Conservation (phyloP, 2,113 vertebrate species). For the Rhinogobius similis region DNA sequence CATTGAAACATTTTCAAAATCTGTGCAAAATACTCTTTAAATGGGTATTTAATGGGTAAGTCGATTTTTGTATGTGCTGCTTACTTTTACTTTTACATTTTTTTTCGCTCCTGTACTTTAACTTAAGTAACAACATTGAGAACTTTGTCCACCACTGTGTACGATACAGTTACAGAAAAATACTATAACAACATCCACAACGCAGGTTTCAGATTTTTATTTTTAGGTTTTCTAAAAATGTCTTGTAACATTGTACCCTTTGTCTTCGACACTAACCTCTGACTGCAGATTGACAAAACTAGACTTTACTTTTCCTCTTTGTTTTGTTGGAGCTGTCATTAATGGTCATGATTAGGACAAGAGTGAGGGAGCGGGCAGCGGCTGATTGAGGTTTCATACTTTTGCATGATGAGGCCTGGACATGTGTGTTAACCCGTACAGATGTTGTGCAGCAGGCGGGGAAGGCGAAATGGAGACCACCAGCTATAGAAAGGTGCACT, state of each 20-base stretch:
- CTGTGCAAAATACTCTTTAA: too few species aligned
- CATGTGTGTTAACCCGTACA: conserved; percentile 22
- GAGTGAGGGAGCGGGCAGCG: conserved; percentile 55
- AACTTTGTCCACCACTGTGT: too few species aligned
- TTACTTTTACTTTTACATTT: too few species aligned
- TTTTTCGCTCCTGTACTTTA: too few species aligned
- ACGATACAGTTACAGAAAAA: too few species aligned
- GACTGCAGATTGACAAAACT: background rate
- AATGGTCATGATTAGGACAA: conserved; percentile 69
- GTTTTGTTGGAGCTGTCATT: conserved; percentile 66
- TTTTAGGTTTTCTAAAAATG: too few species aligned
- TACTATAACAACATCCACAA: too few species aligned
- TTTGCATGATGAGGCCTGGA: conserved; percentile 20
- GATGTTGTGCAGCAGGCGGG: conserved; percentile 50
- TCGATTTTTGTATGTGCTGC: too few species aligned
- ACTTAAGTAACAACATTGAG: too few species aligned
- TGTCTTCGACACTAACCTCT: too few species aligned
- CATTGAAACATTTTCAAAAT: too few species aligned
- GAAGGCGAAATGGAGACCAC: conserved; percentile 62
- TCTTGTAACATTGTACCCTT: background rate
- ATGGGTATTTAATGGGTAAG: too few species aligned
- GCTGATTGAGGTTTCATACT: conserved; percentile 66
- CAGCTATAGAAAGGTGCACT: conserved; percentile 42
- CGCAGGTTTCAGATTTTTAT: background rate
- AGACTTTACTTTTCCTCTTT: conserved; percentile 14